phyloP scores from a whole-genome alignment of 2,113 vertebrate species.

The Arenaria interpres region DNA sequence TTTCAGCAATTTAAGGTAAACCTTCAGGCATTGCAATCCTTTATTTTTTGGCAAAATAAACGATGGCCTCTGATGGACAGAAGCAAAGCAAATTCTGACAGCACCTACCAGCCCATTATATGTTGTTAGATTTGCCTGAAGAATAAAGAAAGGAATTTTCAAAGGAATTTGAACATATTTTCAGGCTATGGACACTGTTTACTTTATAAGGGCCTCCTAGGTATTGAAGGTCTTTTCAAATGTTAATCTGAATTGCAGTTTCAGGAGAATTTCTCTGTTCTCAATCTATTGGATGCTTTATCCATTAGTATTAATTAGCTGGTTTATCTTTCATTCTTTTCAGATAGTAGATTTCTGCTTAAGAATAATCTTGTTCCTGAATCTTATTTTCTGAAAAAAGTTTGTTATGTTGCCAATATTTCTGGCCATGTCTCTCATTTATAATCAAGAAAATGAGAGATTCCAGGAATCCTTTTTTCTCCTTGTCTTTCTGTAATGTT shows the following conservation, averaged over 20 bases:
- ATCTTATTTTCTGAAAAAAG: neutral
- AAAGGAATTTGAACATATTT: slow-evolving; percentile 13
- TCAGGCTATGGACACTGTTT: neutral
- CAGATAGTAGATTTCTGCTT: neutral
- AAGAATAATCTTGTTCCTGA: neutral
- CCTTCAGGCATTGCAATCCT: slow-evolving; percentile 21
- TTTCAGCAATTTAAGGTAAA: slow-evolving; percentile 60
- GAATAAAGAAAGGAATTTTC: slow-evolving; percentile 14
- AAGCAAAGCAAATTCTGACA: slow-evolving; percentile 17
- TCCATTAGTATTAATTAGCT: neutral
- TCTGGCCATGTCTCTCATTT: neutral
- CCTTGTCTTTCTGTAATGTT: neutral
- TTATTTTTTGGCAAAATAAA: slow-evolving; percentile 54
- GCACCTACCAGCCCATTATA: neutral
- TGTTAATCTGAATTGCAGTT: slow-evolving; percentile 14
- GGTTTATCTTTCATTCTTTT: neutral
- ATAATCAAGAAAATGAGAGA: neutral
- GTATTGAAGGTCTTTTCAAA: slow-evolving; percentile 25
- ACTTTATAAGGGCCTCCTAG: neutral
- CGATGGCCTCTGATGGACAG: slow-evolving; percentile 1
- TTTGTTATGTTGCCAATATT: neutral
- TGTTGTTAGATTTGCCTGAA: neutral
- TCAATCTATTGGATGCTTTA: neutral
- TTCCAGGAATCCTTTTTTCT: neutral
- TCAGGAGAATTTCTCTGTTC: neutral